Percentiles rank a stretch among this genome's conserved stretches.
Evolutionary conservation across 1,140 invertebrate species (phyloP).

Genomic region (Eurytemora carolleeae): DNA sequence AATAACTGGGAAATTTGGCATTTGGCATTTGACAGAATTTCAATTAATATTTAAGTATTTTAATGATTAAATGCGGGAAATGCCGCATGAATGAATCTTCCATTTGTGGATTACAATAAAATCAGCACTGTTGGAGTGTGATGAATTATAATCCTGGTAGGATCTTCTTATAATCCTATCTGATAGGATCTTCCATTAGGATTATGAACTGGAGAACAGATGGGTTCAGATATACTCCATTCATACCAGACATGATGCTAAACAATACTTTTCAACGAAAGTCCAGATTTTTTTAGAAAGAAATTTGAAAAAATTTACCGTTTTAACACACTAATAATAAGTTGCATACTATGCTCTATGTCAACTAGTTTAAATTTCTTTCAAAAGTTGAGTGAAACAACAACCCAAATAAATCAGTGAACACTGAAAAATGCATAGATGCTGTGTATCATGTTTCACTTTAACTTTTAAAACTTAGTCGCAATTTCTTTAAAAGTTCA

Average conservation of each 20-base stretch:
- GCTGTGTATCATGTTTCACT: too few relatives aligned
- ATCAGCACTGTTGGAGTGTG: neutral
- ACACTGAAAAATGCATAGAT: too few relatives aligned
- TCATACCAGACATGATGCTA: constrained; percentile 81
- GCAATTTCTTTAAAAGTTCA: too few relatives aligned
- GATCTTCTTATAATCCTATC: constrained; percentile 31
- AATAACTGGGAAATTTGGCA: too few relatives aligned
- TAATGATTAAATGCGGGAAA: neutral
- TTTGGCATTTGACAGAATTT: neutral
- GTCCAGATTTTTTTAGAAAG: too few relatives aligned
- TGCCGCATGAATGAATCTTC: neutral
- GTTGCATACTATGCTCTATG: too few relatives aligned
- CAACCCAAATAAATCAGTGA: too few relatives aligned
- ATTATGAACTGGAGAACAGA: constrained; percentile 47
- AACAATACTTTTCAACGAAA: constrained; percentile 34
- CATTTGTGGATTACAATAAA: neutral
- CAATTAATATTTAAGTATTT: neutral
- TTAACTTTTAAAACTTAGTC: too few relatives aligned
- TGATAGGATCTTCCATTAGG: constrained; percentile 53
- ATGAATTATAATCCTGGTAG: neutral
- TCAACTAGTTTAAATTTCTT: too few relatives aligned
- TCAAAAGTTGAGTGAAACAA: too few relatives aligned
- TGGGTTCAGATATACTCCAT: constrained; percentile 57
- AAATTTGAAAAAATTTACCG: too few relatives aligned
- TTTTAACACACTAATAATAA: too few relatives aligned